Base-by-base conservation (phyloP, 1,140 invertebrate species). In the Drosophila murphyi region DNA sequence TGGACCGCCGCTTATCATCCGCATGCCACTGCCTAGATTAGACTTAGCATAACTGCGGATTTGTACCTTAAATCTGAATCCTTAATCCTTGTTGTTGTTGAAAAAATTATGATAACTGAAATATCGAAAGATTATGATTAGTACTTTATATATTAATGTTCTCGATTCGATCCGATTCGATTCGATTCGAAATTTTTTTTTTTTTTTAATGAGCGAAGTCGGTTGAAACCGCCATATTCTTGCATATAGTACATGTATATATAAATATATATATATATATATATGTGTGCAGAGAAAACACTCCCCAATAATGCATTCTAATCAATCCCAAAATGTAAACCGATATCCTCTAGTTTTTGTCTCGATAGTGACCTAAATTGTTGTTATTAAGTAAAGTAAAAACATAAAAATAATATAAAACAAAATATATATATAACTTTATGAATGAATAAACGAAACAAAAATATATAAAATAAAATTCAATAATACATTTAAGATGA, bases 1-100 rank as follows among this genome's bases (percentile, higher is more conserved):
- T 91, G 89, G 88, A 74, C 89, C 57, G 72, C 89, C 35, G 89
- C 89, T 51, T 86, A 91, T 57, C 90, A 91, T 74, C 78, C 90
- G 5, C 90, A 91, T 77, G 83, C 86, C 34, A 85, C 85, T 4
- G 82, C 83, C 57, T 91, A 89, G 57, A 51, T 47, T 8, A 43
- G 4, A 43, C n/a, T 4, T 52, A 29, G 8, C 8, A 50, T 35
- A n/a, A 62, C n/a, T 52, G 29, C 20, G 31, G 62, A 50, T 50
- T 34, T 5, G 43, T 50, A 34, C 56, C 71, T 54, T 32, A 63
- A 10, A n/a, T 43, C 10, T 43, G 39, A 43, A 43, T 43, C 10
- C 28, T 31, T 12, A 39, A 31, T 61, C 41, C 41, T 55, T 56
- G 43, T 63, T 71, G 51, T 56, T 71, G 50, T 65, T 10, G 35